These are phyloP conservation scores for Montipora capricornis DNA, from an alignment of 64 coral and sea anemone genomes.

Conservation along the genomic window DNA sequence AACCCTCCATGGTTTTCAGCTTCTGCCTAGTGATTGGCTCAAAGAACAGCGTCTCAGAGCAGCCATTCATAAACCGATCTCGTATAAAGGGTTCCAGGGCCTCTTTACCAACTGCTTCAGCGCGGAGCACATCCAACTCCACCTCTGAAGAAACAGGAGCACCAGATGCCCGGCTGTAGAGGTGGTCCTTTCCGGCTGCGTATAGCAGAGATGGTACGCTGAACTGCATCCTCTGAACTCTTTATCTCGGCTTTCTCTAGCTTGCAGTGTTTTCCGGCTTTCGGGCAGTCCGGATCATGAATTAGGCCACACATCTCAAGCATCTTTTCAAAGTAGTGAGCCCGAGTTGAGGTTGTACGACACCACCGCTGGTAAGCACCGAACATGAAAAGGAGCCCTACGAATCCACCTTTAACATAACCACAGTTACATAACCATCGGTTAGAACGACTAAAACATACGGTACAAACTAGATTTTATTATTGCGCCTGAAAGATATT, in stretches of 20 bases:
- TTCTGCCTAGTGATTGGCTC: slow-evolving; percentile 57
- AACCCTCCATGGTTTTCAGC: slow-evolving; percentile 59
- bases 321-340: slow-evolving; percentile 70
- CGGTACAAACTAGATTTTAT: not conserved
- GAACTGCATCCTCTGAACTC: slow-evolving; percentile 48
- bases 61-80: slow-evolving; percentile 28
- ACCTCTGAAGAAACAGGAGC: slow-evolving; percentile 33
- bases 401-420: slow-evolving; percentile 65
- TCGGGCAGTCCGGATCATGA: slow-evolving; percentile 57
- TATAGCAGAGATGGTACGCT: slow-evolving; percentile 52
- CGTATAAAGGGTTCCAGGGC: slow-evolving; percentile 49
- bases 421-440: not conserved
- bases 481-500: not conserved
- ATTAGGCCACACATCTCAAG: slow-evolving; percentile 54
- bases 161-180: slow-evolving; percentile 43
- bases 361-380: slow-evolving; percentile 67
- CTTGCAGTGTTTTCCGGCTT: slow-evolving; percentile 48
- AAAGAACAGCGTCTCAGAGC: slow-evolving; percentile 44
- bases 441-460: no score
- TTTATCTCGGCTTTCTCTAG: slow-evolving; percentile 48
- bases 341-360: not conserved
- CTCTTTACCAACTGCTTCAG: slow-evolving; percentile 52
- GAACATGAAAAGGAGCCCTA: slow-evolving; percentile 56
- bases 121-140: slow-evolving; percentile 42
- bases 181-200: slow-evolving; percentile 40